phyloP scores from a whole-genome alignment of 2,888 invertebrate genomes.

The Hyposoter dolosus region DNA sequence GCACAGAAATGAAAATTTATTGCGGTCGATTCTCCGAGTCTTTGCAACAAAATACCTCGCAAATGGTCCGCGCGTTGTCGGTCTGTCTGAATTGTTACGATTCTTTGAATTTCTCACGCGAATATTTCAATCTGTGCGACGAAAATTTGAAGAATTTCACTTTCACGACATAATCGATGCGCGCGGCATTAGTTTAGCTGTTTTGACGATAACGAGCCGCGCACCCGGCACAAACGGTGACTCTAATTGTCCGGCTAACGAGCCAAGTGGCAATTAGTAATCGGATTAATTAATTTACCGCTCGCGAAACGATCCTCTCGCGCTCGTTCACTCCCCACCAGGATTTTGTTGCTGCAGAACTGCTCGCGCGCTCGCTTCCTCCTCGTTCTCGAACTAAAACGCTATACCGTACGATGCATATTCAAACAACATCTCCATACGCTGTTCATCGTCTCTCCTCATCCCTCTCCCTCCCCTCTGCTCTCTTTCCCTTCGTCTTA shows the following conservation, averaged over 20 bases:
- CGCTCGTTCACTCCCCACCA: conserved; percentile 26
- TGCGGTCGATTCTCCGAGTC: no score
- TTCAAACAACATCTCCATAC: conserved; percentile 46
- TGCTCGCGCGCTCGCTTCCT: conserved; percentile 1
- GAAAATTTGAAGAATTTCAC: conserved; percentile 1
- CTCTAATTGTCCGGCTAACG: conserved; percentile 72
- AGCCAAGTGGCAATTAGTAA: conserved; percentile 73
- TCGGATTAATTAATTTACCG: conserved; percentile 73
- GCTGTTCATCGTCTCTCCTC: conserved; percentile 46
- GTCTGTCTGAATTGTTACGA: not conserved
- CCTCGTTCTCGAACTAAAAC: conserved; percentile 33
- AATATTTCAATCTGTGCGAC: not conserved
- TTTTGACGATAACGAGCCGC: conserved; percentile 65
- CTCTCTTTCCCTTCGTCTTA: conserved; percentile 25
- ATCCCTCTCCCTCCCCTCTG: not conserved
- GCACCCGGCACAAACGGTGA: conserved; percentile 60
- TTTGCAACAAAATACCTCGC: no score
- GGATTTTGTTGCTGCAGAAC: conserved; percentile 28
- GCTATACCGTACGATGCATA: conserved; percentile 63
- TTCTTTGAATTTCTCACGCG: not conserved
- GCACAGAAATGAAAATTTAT: no score
- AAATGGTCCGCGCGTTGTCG: no score
- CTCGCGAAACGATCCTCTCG: conserved; percentile 29
- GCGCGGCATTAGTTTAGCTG: conserved; percentile 12
- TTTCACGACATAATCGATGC: conserved; percentile 7